These are phyloP conservation scores for Chaetodon trifasciatus DNA, from an alignment of 2,797 vertebrate genomes.

Conservation along the genomic window DNA sequence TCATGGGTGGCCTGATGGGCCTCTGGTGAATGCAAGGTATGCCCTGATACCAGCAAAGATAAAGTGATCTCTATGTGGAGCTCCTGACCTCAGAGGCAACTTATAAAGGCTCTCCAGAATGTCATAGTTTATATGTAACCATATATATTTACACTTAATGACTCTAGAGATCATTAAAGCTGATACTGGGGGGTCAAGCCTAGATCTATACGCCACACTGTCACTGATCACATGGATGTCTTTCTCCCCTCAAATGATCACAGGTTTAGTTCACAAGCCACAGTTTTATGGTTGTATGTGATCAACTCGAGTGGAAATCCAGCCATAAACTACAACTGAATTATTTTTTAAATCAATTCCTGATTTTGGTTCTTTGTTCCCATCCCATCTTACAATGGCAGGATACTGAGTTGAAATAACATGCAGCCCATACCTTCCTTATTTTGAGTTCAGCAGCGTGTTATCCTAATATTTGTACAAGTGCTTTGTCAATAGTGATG, in stretches of 20 bases:
- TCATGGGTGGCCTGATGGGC: conserved; percentile 60
- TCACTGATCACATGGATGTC: conserved; percentile 28
- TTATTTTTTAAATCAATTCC: background rate
- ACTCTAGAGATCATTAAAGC: conserved; percentile 36
- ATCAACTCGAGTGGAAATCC: conserved; percentile 6
- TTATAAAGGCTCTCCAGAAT: conserved; percentile 46
- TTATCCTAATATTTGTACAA: conserved; percentile 78
- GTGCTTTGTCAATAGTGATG: conserved; percentile 69
- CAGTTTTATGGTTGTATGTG: background rate
- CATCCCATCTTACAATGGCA: conserved; percentile 76
- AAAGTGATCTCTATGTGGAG: conserved; percentile 39
- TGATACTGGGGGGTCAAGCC: conserved; percentile 20
- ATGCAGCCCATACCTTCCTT: conserved; percentile 76
- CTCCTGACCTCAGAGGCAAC: conserved; percentile 39
- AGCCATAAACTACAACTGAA: background rate
- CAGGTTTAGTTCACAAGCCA: background rate
- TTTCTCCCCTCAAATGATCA: conserved; percentile 37
- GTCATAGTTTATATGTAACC: conserved; percentile 27
- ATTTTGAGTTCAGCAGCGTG: conserved; percentile 77
- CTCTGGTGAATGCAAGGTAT: conserved; percentile 67
- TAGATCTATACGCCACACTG: conserved; percentile 25
- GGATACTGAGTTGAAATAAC: conserved; percentile 79
- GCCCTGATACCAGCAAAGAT: conserved; percentile 57
- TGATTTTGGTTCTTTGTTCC: conserved; percentile 33
- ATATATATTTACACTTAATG: conserved; percentile 67